Conservation (phyloP, 2,888 invertebrate genomes). For the Campoplex capitator region DNA sequence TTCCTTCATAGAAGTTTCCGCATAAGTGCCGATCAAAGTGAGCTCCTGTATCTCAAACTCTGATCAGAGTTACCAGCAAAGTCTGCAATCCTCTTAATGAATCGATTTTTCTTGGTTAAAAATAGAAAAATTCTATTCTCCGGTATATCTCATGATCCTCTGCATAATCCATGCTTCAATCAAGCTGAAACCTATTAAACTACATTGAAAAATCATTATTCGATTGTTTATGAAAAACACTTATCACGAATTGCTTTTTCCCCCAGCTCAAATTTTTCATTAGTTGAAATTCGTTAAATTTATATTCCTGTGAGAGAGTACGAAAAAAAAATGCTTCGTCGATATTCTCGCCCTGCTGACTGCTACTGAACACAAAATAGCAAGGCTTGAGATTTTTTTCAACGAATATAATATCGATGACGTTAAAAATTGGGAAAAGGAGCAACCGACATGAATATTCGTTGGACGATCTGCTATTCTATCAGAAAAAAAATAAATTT, state of each 20-base stretch:
- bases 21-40: background rate
- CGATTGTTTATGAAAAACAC: background rate
- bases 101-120: slow-evolving; percentile 3
- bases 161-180: background rate
- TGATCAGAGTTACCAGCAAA: background rate
- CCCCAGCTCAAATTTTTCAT: background rate
- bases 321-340: background rate
- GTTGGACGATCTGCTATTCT: too few relatives aligned
- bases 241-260: background rate
- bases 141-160: background rate
- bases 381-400: background rate
- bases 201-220: background rate
- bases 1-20: background rate
- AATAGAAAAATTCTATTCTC: slow-evolving; percentile 1
- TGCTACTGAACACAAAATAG: background rate
- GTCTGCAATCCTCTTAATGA: background rate
- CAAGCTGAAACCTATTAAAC: background rate
- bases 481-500: too few relatives aligned
- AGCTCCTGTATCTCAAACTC: background rate
- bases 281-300: background rate
- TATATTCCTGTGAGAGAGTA: background rate
- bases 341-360: background rate
- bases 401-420: background rate
- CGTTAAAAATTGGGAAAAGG: background rate
- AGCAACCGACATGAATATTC: too few relatives aligned